Conservation (phyloP, 2,888 invertebrate species). For the Agrotis segetum region DNA sequence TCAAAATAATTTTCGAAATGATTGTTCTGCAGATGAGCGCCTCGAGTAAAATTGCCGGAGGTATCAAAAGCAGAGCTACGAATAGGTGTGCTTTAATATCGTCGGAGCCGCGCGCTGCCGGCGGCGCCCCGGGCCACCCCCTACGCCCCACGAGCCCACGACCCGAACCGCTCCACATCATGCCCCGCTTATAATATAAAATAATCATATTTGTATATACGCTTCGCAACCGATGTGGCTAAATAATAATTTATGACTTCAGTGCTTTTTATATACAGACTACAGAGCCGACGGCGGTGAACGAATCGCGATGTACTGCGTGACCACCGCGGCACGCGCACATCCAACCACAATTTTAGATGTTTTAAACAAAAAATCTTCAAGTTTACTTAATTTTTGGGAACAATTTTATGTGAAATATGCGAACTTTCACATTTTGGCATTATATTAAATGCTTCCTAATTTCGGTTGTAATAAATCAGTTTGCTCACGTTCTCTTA, state of each 20-base stretch:
- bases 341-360: slow-evolving; percentile 53
- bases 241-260: slow-evolving; percentile 79
- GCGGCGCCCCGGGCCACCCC: slow-evolving; percentile 58
- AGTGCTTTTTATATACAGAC: slow-evolving; percentile 68
- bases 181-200: slow-evolving; percentile 64
- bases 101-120: slow-evolving; percentile 65
- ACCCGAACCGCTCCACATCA: slow-evolving; percentile 57
- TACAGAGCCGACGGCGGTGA: slow-evolving; percentile 69
- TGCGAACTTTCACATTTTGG: slow-evolving; percentile 17
- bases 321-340: slow-evolving; percentile 43
- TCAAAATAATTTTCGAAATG: slow-evolving; percentile 87
- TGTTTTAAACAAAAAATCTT: slow-evolving; percentile 2
- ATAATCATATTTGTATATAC: slow-evolving; percentile 71
- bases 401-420: slow-evolving; percentile 16
- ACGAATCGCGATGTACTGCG: slow-evolving; percentile 71
- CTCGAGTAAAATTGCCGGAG: slow-evolving; percentile 75
- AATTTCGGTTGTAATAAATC: slow-evolving; percentile 11
- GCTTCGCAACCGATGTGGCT: slow-evolving; percentile 70
- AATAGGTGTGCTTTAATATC: slow-evolving; percentile 77
- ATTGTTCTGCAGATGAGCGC: slow-evolving; percentile 87
- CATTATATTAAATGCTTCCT: slow-evolving; percentile 1
- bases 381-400: slow-evolving; percentile 27
- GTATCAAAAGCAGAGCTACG: slow-evolving; percentile 75
- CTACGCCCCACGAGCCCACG: slow-evolving; percentile 47
- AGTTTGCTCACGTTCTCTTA: neutral